Base-by-base conservation (phyloP, 2,888 invertebrate genomes). In the Clitarchus hookeri region DNA sequence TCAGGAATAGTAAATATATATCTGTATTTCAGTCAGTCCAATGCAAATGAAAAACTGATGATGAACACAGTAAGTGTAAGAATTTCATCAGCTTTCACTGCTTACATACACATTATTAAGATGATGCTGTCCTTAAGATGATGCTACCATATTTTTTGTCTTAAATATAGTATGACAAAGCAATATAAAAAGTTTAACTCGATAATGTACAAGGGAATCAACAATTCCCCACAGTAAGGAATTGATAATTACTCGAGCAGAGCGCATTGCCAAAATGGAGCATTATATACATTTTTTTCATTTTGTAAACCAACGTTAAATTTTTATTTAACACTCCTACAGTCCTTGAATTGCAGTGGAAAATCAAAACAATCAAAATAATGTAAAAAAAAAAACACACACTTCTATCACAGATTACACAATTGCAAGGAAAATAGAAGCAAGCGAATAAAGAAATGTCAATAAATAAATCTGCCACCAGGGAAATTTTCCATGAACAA, bases 321-420 rank as follows among this genome's bases (percentile, higher is more conserved):
- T 1, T 13, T 13, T 13, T 48, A 36, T 48, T n/a, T 23, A 65
- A 65, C 23, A 65, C n/a, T 19, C n/a, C 65, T 65, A 65, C 65
- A 65, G 65, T 19, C 65, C 65, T 65, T 65, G 65, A 12, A 65
- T 65, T 65, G 65, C 65, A 65, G 19, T 65, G 19, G 65, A 23
- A 65, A 65, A 65, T 23, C 16, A 65, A 8, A n/a, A 19, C 65
- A 65, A 23, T 65, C 65, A 23, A 65, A 65, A n/a, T 65, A 65
- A 65, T 65, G 65, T 65, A 65, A 48, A 65, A 65, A 65, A 16
- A 65, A 48, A 65, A 65, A 65, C 6, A 65, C 65, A 23, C 65
- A 65, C 65, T 65, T n/a, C 65, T 65, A 65, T 65, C 65, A 65
- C 65, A 65, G 65, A 65, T 65, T 65, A 65, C 65, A 65, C 65